phyloP scores from a whole-genome alignment of 2,888 invertebrate species.

The Balanococcus diminutus region DNA sequence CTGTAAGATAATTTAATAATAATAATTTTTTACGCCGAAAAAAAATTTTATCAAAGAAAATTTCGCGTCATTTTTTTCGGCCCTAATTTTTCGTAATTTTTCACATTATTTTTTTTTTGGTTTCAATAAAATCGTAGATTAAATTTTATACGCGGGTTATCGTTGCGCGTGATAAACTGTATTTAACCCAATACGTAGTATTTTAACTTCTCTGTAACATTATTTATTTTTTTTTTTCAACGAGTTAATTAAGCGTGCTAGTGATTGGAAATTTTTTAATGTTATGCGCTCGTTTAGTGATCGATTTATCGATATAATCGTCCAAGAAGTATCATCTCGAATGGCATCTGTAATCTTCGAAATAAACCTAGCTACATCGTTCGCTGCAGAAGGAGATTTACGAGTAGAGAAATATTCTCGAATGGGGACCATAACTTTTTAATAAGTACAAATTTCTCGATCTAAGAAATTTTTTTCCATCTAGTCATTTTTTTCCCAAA shows the following conservation, averaged over 20 bases:
- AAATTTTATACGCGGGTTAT: neutral
- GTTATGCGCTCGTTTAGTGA: neutral
- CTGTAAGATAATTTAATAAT: neutral
- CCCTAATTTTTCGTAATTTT: neutral
- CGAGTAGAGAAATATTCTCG: neutral
- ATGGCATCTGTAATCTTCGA: neutral
- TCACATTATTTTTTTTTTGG: neutral
- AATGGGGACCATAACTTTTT: neutral
- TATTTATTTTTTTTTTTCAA: neutral
- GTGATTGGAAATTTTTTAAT: neutral
- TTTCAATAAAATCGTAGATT: neutral
- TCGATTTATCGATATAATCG: neutral
- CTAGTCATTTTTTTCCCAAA: neutral
- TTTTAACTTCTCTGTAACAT: neutral
- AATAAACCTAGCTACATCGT: neutral
- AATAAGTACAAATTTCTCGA: neutral
- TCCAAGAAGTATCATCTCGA: constrained; percentile 2
- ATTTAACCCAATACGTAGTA: neutral
- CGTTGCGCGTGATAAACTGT: neutral
- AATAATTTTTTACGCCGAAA: neutral
- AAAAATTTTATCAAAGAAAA: neutral
- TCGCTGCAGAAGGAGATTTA: neutral
- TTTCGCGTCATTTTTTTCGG: neutral
- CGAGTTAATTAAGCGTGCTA: neutral
- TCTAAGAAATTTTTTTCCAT: neutral